Conservation (phyloP, 2,113 vertebrate species). For the Plestiodon gilberti region DNA sequence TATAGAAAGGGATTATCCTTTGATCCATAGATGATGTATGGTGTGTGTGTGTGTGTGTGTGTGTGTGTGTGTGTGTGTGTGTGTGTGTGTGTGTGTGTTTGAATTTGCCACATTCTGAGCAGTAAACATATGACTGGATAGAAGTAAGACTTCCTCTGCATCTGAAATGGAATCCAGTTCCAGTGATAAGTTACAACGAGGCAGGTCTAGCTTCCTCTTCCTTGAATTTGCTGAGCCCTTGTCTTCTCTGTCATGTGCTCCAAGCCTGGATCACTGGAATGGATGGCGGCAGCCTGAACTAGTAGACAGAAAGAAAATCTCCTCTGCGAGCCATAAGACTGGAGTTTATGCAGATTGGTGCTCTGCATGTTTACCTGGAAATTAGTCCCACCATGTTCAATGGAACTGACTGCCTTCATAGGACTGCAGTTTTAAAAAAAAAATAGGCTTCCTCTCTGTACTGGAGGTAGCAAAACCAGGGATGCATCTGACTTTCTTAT, state of each 20-base stretch:
- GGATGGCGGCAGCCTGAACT: not conserved
- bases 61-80: rapidly evolving
- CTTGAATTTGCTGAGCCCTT: not conserved
- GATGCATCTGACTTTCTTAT: not conserved
- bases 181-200: not conserved
- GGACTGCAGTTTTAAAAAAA: not conserved
- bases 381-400: too few species aligned
- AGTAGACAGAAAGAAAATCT: not conserved
- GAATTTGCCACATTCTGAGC: not conserved
- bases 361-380: too few species aligned
- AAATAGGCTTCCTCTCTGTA: not conserved
- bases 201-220: not conserved
- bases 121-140: not conserved
- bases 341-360: not conserved
- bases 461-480: too few species aligned
- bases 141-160: not conserved
- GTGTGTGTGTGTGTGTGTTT: not conserved
- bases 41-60: too few species aligned
- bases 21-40: not conserved
- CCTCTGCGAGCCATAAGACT: not conserved
- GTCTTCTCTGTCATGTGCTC: not conserved
- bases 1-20: conserved; percentile 34
- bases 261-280: not conserved
- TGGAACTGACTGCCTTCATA: not conserved
- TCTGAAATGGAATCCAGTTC: not conserved